Evolutionary conservation across 2,797 vertebrate species (phyloP).

Genomic region (Sebastes kiyomatsui): DNA sequence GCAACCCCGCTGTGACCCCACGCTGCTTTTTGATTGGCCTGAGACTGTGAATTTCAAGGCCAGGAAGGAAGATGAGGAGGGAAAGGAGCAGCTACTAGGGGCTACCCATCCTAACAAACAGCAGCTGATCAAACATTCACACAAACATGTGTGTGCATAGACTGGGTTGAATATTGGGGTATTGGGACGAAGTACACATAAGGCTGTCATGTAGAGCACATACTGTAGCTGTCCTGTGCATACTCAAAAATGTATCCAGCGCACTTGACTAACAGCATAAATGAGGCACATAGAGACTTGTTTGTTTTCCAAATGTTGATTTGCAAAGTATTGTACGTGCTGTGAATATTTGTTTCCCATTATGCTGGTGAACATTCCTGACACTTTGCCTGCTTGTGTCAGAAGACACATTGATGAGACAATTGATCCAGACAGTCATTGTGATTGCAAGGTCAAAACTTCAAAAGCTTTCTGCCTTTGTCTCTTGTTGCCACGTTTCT

Average conservation of each 20-base stretch:
- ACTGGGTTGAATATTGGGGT: not conserved
- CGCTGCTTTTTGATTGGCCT: constrained; percentile 51
- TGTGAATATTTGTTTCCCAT: constrained; percentile 40
- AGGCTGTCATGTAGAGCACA: not conserved
- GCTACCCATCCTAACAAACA: constrained; percentile 34
- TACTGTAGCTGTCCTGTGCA: not conserved
- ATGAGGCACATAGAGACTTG: constrained; percentile 10
- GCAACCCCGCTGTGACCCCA: constrained; percentile 48
- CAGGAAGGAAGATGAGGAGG: constrained; percentile 1
- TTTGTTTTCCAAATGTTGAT: constrained; percentile 54
- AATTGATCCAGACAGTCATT: constrained; percentile 21
- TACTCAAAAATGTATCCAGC: not conserved
- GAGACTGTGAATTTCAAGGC: constrained; percentile 43
- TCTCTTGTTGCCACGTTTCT: not conserved
- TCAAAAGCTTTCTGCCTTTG: not conserved
- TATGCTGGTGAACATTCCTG: constrained; percentile 12
- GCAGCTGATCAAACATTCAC: constrained; percentile 54
- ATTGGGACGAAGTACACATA: not conserved
- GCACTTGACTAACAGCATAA: constrained; percentile 10
- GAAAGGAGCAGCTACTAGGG: constrained; percentile 11
- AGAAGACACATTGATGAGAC: constrained; percentile 36
- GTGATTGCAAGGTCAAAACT: constrained; percentile 61
- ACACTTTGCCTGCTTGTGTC: constrained; percentile 25
- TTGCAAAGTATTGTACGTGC: constrained; percentile 15
- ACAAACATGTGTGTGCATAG: not conserved